These are phyloP conservation scores for Odontamblyopus lacepedii DNA, from an alignment of 2,797 vertebrate species.

Conservation along the genomic window DNA sequence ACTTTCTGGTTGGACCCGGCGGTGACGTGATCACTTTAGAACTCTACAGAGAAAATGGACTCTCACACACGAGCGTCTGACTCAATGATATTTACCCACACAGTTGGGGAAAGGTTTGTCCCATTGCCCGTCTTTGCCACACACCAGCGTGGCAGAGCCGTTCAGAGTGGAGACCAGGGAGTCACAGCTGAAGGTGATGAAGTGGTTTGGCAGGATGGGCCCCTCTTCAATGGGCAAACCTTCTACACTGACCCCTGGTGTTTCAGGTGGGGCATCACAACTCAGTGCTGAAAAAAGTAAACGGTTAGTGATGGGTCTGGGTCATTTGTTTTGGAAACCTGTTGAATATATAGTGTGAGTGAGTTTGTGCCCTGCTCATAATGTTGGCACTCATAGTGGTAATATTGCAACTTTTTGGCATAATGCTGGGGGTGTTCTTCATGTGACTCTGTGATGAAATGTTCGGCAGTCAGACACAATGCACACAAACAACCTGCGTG, in stretches of 20 bases:
- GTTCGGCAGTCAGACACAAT: too few relatives aligned
- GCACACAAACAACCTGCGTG: too few relatives aligned
- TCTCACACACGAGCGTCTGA: too few relatives aligned
- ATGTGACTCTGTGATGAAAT: too few relatives aligned
- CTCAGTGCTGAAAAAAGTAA: slow-evolving; percentile 33
- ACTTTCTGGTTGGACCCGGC: too few relatives aligned
- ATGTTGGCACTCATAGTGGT: too few relatives aligned
- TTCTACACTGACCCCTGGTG: slow-evolving; percentile 11
- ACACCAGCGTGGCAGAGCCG: slow-evolving; percentile 40
- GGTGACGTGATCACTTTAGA: too few relatives aligned
- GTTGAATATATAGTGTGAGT: background rate
- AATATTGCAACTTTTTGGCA: too few relatives aligned
- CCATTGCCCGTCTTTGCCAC: slow-evolving; percentile 60
- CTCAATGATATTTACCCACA: slow-evolving; percentile 45
- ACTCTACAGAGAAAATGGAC: background rate
- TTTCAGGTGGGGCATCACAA: slow-evolving; percentile 26
- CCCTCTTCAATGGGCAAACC: slow-evolving; percentile 24
- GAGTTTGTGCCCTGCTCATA: too few relatives aligned
- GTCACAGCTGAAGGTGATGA: slow-evolving; percentile 53
- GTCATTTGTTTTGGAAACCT: too few relatives aligned
- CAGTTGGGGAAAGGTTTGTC: slow-evolving; percentile 51
- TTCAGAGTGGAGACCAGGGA: slow-evolving; percentile 13
- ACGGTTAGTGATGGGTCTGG: too few relatives aligned
- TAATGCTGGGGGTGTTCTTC: too few relatives aligned
- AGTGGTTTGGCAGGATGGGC: slow-evolving; percentile 27